Percentiles rank a stretch among this genome's conserved stretches.
These are phyloP conservation scores for Camponotus vicinus DNA, from an alignment of 1,140 invertebrate species.

Conservation along the genomic window DNA sequence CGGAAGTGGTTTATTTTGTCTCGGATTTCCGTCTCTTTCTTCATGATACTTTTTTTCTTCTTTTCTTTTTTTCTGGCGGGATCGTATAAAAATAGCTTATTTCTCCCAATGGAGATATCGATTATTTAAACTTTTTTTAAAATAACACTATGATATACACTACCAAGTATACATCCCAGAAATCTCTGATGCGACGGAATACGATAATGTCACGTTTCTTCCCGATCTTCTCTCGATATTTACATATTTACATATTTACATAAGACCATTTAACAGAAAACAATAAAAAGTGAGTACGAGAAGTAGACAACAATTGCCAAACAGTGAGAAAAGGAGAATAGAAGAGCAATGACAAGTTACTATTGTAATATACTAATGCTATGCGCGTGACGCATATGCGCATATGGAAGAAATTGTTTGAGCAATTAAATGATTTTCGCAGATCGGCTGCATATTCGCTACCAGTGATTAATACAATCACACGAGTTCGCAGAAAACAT, in stretches of 20 bases:
- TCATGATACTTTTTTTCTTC: neutral
- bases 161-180: neutral
- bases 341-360: constrained; percentile 34
- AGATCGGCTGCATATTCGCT: constrained; percentile 59
- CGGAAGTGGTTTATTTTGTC: constrained; percentile 19
- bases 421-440: constrained; percentile 81
- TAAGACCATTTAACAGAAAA: neutral
- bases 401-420: constrained; percentile 83
- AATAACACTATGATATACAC: constrained; percentile 4
- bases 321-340: constrained; percentile 3
- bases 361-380: constrained; percentile 73
- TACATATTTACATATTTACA: constrained; percentile 59
- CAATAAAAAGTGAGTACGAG: neutral
- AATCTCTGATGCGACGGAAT: neutral
- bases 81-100: constrained; percentile 55
- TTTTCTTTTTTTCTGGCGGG: constrained; percentile 15
- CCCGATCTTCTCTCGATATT: neutral
- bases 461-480: constrained; percentile 24
- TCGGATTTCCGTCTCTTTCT: constrained; percentile 13
- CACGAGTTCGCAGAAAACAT: constrained; percentile 41
- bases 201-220: neutral
- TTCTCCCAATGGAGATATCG: neutral
- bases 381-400: constrained; percentile 42
- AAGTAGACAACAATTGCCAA: constrained; percentile 24
- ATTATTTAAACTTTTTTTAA: neutral